Evolutionary conservation across 2,797 vertebrate genomes (phyloP).

Genomic region (Alcedo atthis): DNA sequence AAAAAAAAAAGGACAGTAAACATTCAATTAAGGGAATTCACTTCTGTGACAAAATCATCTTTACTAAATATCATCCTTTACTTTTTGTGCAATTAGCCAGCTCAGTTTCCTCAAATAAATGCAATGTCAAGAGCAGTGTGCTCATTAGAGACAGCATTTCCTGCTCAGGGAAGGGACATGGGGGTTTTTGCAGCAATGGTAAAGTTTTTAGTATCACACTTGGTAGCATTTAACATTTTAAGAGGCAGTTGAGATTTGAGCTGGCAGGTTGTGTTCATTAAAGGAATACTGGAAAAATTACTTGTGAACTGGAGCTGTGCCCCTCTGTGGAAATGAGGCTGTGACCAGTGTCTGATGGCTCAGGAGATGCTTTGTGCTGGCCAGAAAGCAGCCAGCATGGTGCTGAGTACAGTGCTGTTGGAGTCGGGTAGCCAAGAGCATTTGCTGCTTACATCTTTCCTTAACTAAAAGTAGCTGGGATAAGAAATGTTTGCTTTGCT

Average conservation of each 20-base stretch:
- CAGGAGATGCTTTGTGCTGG: neutral
- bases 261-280: neutral
- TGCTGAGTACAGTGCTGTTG: neutral
- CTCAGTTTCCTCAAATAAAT: conserved; percentile 23
- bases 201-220: neutral
- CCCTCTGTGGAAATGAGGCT: accelerated
- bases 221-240: neutral
- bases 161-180: neutral
- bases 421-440: neutral
- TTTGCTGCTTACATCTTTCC: neutral
- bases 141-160: neutral
- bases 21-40: neutral
- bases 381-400: neutral
- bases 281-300: neutral
- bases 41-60: neutral
- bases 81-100: neutral
- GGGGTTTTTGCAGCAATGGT: neutral
- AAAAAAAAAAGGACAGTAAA: neutral
- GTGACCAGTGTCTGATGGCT: neutral
- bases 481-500: neutral
- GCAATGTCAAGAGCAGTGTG: neutral
- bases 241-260: neutral
- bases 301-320: neutral
- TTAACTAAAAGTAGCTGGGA: neutral
- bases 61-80: conserved; percentile 14